Evolutionary conservation across 2,888 invertebrate genomes (phyloP), one percentile per base, ranked within the genome.

Genomic region (Hirtodrosophila confusa): DNA sequence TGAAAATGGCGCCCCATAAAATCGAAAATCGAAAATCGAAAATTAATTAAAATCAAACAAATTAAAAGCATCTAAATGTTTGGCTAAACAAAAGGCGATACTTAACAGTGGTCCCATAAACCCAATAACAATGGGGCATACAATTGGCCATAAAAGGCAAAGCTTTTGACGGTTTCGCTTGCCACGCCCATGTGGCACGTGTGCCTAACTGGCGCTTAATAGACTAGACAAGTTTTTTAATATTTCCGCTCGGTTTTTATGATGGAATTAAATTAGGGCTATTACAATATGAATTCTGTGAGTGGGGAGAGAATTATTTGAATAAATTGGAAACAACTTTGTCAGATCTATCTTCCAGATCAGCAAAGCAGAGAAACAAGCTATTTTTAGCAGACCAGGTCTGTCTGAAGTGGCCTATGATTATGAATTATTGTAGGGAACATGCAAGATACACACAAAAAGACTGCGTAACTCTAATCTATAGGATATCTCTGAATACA

Each of bases 131-230:
- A 85, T 79, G 65, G 68, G 10, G 31, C 56, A 45, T 53, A 71
- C 58, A 74, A 67, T 71, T 76, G 76, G 72, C 62, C 56, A 60
- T 74, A 72, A 76, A 67, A 54, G 47, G 41, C 12, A 6, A 56
- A 62, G 39, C 24, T 53, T 49, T 40, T 24, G 33, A 11, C 41
- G 48, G 29, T 40, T 31, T 31, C 27, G 5, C 4, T 10, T 24
- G 73, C 58, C 73, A 77, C 77, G 72, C 79, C 79, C 51, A 56
- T 64, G 65, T 48, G 78, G 67, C 75, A 77, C 73, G 72, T 74
- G 76, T 57, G 45, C 10, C 53, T 41, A 65, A 61, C 50, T 47
- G 43, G 48, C 57, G 51, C 40, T 67, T 72, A 41, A 53, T 68
- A 24, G 54, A 61, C 44, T 43, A 62, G 47, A 54, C 43, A 47